These are phyloP conservation scores for Halcyon badia DNA, from an alignment of 2,797 vertebrate species.

Conservation along the genomic window DNA sequence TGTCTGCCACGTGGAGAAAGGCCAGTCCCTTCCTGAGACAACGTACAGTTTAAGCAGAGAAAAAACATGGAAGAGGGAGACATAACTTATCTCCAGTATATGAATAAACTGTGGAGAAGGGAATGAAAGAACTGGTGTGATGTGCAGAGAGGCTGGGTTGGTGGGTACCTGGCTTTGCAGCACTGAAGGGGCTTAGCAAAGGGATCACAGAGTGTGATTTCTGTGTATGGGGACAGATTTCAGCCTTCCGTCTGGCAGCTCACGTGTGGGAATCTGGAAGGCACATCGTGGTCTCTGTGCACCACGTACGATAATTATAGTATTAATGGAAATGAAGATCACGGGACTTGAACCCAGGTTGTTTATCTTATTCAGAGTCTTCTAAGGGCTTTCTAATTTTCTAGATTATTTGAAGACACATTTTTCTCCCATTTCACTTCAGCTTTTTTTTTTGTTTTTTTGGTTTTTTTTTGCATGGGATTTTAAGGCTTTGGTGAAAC, in stretches of 20 bases:
- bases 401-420: not conserved
- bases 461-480: not conserved
- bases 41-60: not conserved
- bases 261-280: not conserved
- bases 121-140: not conserved
- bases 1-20: not conserved
- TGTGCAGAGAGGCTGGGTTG: not conserved
- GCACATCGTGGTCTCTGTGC: not conserved
- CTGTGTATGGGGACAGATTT: not conserved
- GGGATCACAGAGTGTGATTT: not conserved
- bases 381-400: not conserved
- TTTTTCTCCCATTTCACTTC: not conserved
- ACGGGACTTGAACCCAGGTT: not conserved
- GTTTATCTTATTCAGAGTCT: not conserved
- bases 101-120: not conserved
- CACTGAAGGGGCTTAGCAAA: not conserved
- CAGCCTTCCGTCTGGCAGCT: not conserved
- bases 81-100: not conserved
- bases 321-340: not conserved
- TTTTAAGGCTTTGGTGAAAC: not conserved
- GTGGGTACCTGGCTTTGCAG: not conserved
- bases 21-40: not conserved
- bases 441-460: not conserved
- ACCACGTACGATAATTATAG: not conserved
- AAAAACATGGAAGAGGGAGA: not conserved